A percentile compares a stretch with the other conserved stretches of the same genome.
phyloP scores from a whole-genome alignment of 2,113 vertebrate species.

The Perca schrenkii region DNA sequence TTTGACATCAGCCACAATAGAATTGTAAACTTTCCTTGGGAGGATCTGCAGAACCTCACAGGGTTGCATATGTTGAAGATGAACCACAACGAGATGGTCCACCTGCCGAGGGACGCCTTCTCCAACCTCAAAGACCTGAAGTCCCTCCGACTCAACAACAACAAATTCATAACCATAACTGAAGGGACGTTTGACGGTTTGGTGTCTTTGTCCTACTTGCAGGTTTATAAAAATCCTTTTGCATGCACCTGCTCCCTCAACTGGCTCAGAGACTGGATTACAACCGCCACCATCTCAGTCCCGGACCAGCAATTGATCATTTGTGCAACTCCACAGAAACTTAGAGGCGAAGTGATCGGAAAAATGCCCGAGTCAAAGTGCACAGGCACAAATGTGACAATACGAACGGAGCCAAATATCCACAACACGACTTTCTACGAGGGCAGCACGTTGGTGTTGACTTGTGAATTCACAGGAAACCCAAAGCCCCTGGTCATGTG shows the following conservation, averaged over 20 bases:
- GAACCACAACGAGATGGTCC: slow-evolving; percentile 93
- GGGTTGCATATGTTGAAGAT: slow-evolving; percentile 93
- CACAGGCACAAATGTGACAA: slow-evolving; percentile 78
- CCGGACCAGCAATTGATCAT: slow-evolving; percentile 86
- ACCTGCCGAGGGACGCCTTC: slow-evolving; percentile 89
- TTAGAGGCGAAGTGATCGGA: slow-evolving; percentile 84
- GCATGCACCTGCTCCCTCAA: slow-evolving; percentile 89
- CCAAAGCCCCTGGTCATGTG: slow-evolving; percentile 89
- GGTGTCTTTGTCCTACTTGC: slow-evolving; percentile 90
- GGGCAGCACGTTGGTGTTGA: slow-evolving; percentile 83
- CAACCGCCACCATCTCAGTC: slow-evolving; percentile 86
- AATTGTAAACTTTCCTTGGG: slow-evolving; percentile 93
- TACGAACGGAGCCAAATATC: slow-evolving; percentile 80
- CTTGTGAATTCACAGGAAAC: slow-evolving; percentile 87
- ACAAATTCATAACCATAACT: slow-evolving; percentile 86
- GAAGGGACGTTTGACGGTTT: slow-evolving; percentile 92
- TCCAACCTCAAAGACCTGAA: slow-evolving; percentile 88
- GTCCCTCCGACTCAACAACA: slow-evolving; percentile 95
- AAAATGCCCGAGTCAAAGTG: slow-evolving; percentile 85
- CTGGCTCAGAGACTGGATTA: slow-evolving; percentile 94
- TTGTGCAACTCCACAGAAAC: slow-evolving; percentile 86
- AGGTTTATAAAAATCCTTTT: slow-evolving; percentile 94
- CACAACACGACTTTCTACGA: slow-evolving; percentile 81
- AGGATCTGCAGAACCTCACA: slow-evolving; percentile 91
- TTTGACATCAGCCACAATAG: slow-evolving; percentile 95